phyloP scores from a whole-genome alignment of 1,140 invertebrate species.

The Lepeophtheirus salmonis region DNA sequence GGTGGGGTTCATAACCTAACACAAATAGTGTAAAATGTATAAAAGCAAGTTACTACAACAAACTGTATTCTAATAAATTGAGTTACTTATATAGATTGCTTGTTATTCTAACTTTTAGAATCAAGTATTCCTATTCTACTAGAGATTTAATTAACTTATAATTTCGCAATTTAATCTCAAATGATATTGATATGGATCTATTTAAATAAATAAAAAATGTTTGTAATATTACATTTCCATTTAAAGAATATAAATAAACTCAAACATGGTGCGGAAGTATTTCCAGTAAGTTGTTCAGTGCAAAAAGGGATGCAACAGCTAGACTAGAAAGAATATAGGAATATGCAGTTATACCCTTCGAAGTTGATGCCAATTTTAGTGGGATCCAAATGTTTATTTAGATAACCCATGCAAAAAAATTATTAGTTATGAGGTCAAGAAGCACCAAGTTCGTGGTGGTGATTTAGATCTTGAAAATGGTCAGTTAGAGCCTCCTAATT shows the following conservation, averaged over 20 bases:
- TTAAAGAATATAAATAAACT: background rate
- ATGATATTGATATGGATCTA: background rate
- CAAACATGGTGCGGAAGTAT: background rate
- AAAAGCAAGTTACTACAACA: too few relatives aligned
- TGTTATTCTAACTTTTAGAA: too few relatives aligned
- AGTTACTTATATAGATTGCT: too few relatives aligned
- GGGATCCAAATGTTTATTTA: slow-evolving; percentile 89
- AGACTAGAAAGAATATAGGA: slow-evolving; percentile 88
- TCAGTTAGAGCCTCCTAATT: slow-evolving; percentile 88
- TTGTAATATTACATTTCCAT: background rate
- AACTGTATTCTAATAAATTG: too few relatives aligned
- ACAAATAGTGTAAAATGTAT: too few relatives aligned
- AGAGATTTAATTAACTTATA: too few relatives aligned
- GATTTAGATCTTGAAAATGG: slow-evolving; percentile 51
- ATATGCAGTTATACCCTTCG: slow-evolving; percentile 90
- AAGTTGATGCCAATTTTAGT: slow-evolving; percentile 92
- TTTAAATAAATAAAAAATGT: background rate
- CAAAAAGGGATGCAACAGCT: slow-evolving; percentile 56
- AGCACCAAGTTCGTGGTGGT: slow-evolving; percentile 44
- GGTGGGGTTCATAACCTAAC: too few relatives aligned
- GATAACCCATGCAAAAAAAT: slow-evolving; percentile 96
- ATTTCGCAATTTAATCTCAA: too few relatives aligned
- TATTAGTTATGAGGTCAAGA: slow-evolving; percentile 73
- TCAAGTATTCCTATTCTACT: too few relatives aligned
- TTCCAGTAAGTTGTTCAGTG: background rate